Evolutionary conservation across 2,888 invertebrate genomes (phyloP).

Genomic region (Caenorhabditis sp.): DNA sequence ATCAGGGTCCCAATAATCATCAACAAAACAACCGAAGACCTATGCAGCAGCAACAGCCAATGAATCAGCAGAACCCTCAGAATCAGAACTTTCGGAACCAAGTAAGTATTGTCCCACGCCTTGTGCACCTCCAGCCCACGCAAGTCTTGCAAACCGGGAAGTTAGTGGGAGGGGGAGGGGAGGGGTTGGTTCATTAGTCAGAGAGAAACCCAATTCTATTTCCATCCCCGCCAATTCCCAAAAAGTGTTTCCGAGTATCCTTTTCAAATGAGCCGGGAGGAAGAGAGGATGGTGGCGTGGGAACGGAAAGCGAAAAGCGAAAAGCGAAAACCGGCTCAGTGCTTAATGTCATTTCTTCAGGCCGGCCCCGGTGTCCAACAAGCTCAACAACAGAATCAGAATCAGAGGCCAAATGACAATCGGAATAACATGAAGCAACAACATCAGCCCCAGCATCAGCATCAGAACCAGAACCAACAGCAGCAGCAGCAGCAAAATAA

Average conservation of each 20-base stretch:
- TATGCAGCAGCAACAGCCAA: constrained; percentile 40
- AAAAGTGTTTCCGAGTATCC: not conserved
- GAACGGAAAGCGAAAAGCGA: no score
- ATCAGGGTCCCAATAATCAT: constrained; percentile 36
- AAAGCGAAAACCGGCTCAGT: no score
- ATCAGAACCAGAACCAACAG: constrained; percentile 41
- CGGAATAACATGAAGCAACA: constrained; percentile 42
- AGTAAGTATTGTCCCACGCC: no score
- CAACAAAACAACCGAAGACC: constrained; percentile 50
- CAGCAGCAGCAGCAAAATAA: no score
- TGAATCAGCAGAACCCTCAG: constrained; percentile 38
- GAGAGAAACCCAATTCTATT: no score
- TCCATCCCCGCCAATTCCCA: not conserved
- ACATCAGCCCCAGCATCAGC: constrained; percentile 76
- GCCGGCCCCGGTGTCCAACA: constrained; percentile 20
- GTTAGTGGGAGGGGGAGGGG: not conserved
- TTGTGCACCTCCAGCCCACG: no score
- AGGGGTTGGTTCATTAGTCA: not conserved
- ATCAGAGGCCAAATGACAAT: constrained; percentile 43
- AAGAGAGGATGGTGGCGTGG: not conserved
- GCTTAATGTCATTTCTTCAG: constrained; percentile 13
- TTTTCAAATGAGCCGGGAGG: not conserved
- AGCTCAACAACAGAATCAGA: constrained; percentile 21
- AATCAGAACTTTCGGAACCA: constrained; percentile 50
- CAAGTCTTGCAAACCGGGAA: no score